Conservation (phyloP, 2,888 invertebrate species). For the Eulithis testata region DNA sequence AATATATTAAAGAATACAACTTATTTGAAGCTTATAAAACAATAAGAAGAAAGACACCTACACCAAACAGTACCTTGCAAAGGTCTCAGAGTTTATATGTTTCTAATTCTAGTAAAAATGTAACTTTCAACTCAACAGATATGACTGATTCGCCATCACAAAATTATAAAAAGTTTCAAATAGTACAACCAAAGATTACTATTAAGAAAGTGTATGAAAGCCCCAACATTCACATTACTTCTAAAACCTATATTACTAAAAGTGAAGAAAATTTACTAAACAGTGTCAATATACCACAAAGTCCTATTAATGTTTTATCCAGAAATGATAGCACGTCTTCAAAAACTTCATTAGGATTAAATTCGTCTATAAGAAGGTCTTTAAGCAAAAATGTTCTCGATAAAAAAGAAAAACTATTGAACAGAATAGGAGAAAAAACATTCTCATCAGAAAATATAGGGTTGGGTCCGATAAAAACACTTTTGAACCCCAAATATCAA, state of each 20-base stretch:
- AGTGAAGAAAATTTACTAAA: conserved; percentile 37
- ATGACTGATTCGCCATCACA: conserved; percentile 21
- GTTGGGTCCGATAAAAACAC: conserved; percentile 3
- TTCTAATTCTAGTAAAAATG: conserved; percentile 26
- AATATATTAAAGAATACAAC: conserved; percentile 43
- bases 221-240: conserved; percentile 39
- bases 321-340: conserved; percentile 27
- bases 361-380: conserved; percentile 30
- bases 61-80: conserved; percentile 37
- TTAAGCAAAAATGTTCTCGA: conserved; percentile 30
- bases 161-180: conserved; percentile 34
- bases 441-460: conserved; percentile 11
- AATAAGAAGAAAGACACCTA: conserved; percentile 39
- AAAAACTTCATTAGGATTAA: conserved; percentile 23
- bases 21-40: conserved; percentile 44
- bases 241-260: conserved; percentile 38
- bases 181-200: conserved; percentile 40
- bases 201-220: conserved; percentile 42
- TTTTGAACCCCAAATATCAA: conserved; percentile 8
- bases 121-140: conserved; percentile 21
- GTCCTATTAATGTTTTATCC: conserved; percentile 21
- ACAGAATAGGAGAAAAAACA: conserved; percentile 26
- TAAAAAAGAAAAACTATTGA: conserved; percentile 30
- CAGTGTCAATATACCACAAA: conserved; percentile 31
- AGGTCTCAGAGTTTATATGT: conserved; percentile 28